These are phyloP conservation scores for Macaca nemestrina DNA, from an alignment of 2,113 vertebrate genomes.

Conservation along the genomic window DNA sequence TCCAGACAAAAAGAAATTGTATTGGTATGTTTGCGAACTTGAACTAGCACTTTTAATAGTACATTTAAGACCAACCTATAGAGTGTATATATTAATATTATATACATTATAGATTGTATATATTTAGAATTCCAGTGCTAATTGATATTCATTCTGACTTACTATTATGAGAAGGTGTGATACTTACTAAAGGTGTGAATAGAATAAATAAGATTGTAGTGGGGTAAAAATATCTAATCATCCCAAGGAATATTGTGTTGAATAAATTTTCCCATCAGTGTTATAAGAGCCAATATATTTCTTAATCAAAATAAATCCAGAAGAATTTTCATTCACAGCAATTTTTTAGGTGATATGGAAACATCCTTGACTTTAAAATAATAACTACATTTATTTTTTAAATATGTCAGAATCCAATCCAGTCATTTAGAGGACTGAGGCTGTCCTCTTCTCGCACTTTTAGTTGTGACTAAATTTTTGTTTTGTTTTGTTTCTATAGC, in stretches of 20 bases:
- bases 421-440: background rate
- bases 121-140: background rate
- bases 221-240: background rate
- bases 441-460: background rate
- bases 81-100: background rate
- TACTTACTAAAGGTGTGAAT: background rate
- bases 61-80: background rate
- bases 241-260: background rate
- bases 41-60: background rate
- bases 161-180: background rate
- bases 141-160: background rate
- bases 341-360: background rate
- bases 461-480: background rate
- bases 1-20: background rate
- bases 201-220: background rate
- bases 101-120: background rate
- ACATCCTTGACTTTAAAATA: background rate
- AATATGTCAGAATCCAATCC: background rate
- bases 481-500: background rate
- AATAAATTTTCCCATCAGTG: background rate
- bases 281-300: background rate
- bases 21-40: background rate
- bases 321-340: slow-evolving; percentile 5
- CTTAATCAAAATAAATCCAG: background rate
- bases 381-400: background rate